Percentiles rank a stretch among this genome's conserved stretches.
phyloP scores from a whole-genome alignment of 2,113 vertebrate genomes.

The Saimiri boliviensis region DNA sequence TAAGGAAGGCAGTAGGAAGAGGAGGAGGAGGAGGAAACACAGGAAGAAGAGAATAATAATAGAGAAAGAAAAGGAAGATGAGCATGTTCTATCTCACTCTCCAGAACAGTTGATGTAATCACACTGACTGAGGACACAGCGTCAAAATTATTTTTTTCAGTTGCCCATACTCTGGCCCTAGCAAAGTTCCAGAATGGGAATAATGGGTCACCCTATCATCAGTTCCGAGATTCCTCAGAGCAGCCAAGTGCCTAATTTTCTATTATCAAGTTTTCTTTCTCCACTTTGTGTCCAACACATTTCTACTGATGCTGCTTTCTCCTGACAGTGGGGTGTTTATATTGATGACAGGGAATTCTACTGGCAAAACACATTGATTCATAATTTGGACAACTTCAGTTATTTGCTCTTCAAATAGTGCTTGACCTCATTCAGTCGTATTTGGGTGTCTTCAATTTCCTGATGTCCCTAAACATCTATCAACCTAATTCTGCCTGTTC shows the following conservation, averaged over 20 bases:
- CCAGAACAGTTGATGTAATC: not conserved
- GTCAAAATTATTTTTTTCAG: not conserved
- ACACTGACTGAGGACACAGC: not conserved
- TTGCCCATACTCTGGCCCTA: not conserved
- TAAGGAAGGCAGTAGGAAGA: not conserved
- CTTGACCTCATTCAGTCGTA: constrained; percentile 67
- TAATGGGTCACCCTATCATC: not conserved
- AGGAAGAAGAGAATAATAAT: not conserved
- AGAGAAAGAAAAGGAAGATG: not conserved
- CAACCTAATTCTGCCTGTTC: constrained; percentile 66
- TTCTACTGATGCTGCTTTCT: not conserved
- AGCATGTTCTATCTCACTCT: not conserved
- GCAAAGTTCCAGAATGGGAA: not conserved
- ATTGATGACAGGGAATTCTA: constrained; percentile 45
- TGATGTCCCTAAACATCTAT: constrained; percentile 44
- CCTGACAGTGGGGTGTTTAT: constrained; percentile 23
- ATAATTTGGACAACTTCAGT: constrained; percentile 58
- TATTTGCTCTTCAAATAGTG: constrained; percentile 66
- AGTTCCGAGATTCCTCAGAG: not conserved
- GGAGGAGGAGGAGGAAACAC: not conserved
- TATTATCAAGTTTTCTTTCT: constrained; percentile 34
- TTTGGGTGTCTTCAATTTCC: constrained; percentile 47
- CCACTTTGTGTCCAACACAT: not conserved
- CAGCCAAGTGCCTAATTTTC: not conserved
- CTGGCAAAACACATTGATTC: constrained; percentile 55